Evolutionary conservation across 2,797 vertebrate genomes (phyloP).

Genomic region (Arnoldichthys spilopterus): DNA sequence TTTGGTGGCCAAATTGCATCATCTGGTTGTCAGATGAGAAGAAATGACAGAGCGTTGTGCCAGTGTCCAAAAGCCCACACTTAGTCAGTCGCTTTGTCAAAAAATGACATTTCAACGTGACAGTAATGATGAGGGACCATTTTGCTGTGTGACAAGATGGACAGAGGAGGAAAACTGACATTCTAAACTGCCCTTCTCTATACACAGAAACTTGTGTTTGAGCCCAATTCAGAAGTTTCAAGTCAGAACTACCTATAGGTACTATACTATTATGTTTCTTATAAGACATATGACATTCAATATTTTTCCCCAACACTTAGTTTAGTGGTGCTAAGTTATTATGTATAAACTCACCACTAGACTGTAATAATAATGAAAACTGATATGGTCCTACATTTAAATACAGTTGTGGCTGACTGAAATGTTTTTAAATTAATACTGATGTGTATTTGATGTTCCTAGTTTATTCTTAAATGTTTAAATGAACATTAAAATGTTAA

Average conservation of each 20-base stretch:
- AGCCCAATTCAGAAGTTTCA: constrained; percentile 1
- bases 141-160: constrained; percentile 47
- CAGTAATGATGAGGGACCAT: constrained; percentile 42
- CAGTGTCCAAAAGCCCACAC: constrained; percentile 43
- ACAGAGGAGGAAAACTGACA: constrained; percentile 33
- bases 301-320: neutral
- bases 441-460: no score
- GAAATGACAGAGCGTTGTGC: constrained; percentile 27
- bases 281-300: neutral
- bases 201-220: constrained; percentile 26
- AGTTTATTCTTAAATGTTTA: no score
- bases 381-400: no score
- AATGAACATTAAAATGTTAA: no score
- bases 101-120: constrained; percentile 49
- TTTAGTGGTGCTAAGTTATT: neutral
- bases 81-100: constrained; percentile 46
- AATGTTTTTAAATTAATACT: no score
- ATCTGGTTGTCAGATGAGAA: constrained; percentile 44
- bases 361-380: no score
- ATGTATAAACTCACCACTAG: no score
- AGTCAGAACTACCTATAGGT: neutral
- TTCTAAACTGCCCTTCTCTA: constrained; percentile 37
- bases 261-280: neutral
- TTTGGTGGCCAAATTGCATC: constrained; percentile 43
- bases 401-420: no score